These are phyloP conservation scores for Tokudaia muenninki DNA, from an alignment of 2,797 vertebrate species.

Conservation along the genomic window DNA sequence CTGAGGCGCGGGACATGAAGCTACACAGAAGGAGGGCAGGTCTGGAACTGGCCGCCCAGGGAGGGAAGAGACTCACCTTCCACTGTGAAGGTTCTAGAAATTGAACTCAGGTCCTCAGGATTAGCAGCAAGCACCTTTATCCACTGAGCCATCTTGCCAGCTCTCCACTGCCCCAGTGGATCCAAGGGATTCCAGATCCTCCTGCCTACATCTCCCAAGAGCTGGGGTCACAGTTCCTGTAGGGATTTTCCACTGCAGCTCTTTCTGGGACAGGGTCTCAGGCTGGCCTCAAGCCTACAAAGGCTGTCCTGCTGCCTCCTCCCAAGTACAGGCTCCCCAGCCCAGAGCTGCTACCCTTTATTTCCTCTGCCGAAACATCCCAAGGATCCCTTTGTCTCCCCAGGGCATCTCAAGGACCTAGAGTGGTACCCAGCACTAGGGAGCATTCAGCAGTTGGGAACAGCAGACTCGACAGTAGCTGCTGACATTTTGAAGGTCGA, in stretches of 20 bases:
- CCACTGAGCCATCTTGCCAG: not conserved
- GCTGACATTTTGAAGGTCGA: not conserved
- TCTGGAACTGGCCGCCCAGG: not conserved
- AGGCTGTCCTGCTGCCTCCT: not conserved
- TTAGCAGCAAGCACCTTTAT: not conserved
- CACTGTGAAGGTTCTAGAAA: not conserved
- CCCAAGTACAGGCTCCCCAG: not conserved
- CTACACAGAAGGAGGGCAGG: rapidly evolving
- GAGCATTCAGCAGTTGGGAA: not conserved
- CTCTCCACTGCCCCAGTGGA: no score
- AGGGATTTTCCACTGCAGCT: not conserved
- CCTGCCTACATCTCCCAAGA: not conserved
- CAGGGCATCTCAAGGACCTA: not conserved
- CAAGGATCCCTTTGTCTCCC: not conserved
- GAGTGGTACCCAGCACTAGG: not conserved
- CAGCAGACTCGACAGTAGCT: not conserved
- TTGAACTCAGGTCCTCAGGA: not conserved
- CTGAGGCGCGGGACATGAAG: not conserved
- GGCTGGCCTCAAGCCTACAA: not conserved
- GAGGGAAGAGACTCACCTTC: not conserved
- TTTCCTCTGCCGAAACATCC: not conserved
- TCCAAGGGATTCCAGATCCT: not conserved
- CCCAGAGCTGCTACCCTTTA: no score
- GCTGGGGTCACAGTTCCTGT: not conserved
- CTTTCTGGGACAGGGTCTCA: not conserved